These are phyloP conservation scores for Kuschelorhynchus macadamiae DNA, from an alignment of 2,888 invertebrate genomes.

Conservation along the genomic window DNA sequence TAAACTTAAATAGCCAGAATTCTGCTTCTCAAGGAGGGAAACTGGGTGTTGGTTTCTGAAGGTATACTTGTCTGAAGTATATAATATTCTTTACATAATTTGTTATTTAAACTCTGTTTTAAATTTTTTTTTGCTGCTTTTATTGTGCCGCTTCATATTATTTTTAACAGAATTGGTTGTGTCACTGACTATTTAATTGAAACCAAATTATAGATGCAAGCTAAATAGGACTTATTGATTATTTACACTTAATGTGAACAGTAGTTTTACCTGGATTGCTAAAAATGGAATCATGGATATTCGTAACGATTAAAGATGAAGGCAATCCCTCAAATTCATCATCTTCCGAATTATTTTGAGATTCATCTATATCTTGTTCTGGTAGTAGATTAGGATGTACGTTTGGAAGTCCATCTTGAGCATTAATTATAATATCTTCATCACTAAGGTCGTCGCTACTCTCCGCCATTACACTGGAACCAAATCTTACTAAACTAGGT, in stretches of 20 bases:
- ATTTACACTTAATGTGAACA: not conserved
- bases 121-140: no score
- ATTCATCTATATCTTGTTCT: slow-evolving; percentile 77
- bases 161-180: no score
- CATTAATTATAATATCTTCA: slow-evolving; percentile 88
- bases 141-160: no score
- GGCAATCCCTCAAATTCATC: slow-evolving; percentile 88
- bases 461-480: slow-evolving; percentile 38
- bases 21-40: no score
- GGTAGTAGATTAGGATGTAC: slow-evolving; percentile 85
- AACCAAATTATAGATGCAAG: no score
- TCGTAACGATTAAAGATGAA: slow-evolving; percentile 91
- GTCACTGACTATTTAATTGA: no score
- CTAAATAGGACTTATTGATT: no score
- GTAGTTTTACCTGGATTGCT: slow-evolving; percentile 65
- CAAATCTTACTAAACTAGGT: not conserved
- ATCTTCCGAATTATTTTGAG: slow-evolving; percentile 75
- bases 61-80: no score
- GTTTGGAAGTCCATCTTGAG: slow-evolving; percentile 88
- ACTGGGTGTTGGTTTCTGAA: no score
- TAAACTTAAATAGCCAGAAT: no score
- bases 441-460: slow-evolving; percentile 60
- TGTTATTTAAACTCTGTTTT: no score
- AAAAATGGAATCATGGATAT: slow-evolving; percentile 87
- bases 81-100: no score